phyloP scores from a whole-genome alignment of 2,797 vertebrate species.

The Chelidonichthys spinosus region DNA sequence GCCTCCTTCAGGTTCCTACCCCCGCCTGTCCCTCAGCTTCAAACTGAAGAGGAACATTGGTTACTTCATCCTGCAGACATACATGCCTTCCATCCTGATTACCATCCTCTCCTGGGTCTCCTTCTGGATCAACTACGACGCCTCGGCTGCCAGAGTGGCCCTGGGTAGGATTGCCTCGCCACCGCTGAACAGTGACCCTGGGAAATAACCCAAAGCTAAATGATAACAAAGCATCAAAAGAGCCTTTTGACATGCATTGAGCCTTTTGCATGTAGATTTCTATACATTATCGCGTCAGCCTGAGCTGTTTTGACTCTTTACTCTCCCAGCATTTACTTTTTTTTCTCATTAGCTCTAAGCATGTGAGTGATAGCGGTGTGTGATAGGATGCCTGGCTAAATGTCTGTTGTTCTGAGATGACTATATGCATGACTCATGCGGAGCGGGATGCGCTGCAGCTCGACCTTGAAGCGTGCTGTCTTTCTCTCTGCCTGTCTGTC shows the following conservation, averaged over 20 bases:
- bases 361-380: slow-evolving; percentile 72
- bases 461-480: slow-evolving; percentile 80
- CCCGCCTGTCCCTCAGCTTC: slow-evolving; percentile 98
- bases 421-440: slow-evolving; percentile 79
- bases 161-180: slow-evolving; percentile 88
- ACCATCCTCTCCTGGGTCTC: slow-evolving; percentile 99
- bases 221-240: slow-evolving; percentile 59
- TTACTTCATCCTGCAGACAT: slow-evolving; percentile 99
- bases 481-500: slow-evolving; percentile 73
- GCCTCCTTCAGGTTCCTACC: slow-evolving; percentile 92
- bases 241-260: slow-evolving; percentile 51
- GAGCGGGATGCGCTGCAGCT: slow-evolving; percentile 70
- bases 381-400: slow-evolving; percentile 76
- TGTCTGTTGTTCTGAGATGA: slow-evolving; percentile 80
- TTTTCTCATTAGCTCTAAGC: slow-evolving; percentile 71
- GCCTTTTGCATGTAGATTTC: slow-evolving; percentile 21
- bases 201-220: slow-evolving; percentile 64
- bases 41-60: slow-evolving; percentile 99
- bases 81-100: slow-evolving; percentile 99
- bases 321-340: slow-evolving; percentile 50
- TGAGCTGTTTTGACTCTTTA: slow-evolving; percentile 47
- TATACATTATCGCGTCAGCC: slow-evolving; percentile 37
- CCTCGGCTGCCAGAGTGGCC: slow-evolving; percentile 97
- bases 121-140: slow-evolving; percentile 98
- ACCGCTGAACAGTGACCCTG: slow-evolving; percentile 60